These are phyloP conservation scores for Xylota sylvarum DNA, from an alignment of 2,888 invertebrate genomes.

Conservation along the genomic window DNA sequence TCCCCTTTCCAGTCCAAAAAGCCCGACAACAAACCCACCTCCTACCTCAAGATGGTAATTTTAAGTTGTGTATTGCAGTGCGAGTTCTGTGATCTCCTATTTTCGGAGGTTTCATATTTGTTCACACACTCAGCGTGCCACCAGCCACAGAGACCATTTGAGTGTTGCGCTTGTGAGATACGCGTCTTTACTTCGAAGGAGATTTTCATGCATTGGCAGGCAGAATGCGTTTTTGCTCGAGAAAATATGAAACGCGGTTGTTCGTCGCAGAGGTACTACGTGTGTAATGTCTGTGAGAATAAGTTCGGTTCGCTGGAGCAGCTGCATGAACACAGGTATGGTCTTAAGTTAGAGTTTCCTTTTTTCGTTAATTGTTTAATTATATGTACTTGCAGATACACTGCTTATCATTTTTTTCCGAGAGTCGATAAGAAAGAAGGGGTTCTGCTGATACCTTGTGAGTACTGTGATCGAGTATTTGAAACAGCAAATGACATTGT, in stretches of 20 bases:
- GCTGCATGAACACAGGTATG: conserved; percentile 84
- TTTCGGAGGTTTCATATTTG: conserved; percentile 86
- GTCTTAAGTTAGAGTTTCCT: not conserved
- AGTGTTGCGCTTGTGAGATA: conserved; percentile 84
- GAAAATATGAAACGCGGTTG: conserved; percentile 81
- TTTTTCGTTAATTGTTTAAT: not conserved
- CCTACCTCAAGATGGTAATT: conserved; percentile 80
- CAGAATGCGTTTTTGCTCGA: conserved; percentile 83
- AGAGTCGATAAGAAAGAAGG: conserved; percentile 79
- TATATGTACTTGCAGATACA: conserved; percentile 79
- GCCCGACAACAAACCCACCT: conserved; percentile 74
- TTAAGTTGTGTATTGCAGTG: conserved; percentile 86
- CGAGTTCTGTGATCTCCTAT: conserved; percentile 87
- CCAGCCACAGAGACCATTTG: conserved; percentile 81
- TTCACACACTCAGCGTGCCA: conserved; percentile 82
- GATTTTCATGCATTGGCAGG: conserved; percentile 87
- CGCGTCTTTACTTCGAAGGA: conserved; percentile 85
- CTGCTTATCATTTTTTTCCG: conserved; percentile 83
- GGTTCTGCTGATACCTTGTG: conserved; percentile 81
- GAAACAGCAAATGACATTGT: conserved; percentile 82
- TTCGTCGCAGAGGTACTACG: conserved; percentile 81
- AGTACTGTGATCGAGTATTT: conserved; percentile 82
- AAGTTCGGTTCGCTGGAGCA: conserved; percentile 82
- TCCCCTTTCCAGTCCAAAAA: conserved; percentile 35
- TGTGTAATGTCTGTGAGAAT: conserved; percentile 84